These are phyloP conservation scores for Atopsyche davidsoni DNA, from an alignment of 1,140 invertebrate species.

Conservation along the genomic window DNA sequence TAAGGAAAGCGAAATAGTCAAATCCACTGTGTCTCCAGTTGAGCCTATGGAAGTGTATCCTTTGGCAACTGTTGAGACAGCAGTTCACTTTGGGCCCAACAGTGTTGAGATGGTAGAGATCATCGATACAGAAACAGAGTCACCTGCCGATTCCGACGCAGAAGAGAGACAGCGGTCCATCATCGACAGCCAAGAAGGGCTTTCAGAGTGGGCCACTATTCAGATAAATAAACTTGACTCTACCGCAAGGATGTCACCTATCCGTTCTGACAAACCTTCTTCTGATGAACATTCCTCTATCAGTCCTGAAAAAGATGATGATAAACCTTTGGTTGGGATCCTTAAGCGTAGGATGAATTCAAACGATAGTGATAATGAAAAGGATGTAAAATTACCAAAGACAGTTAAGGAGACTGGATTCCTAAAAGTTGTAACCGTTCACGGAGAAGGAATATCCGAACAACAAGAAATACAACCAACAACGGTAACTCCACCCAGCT, in stretches of 20 bases:
- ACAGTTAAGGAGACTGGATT: constrained; percentile 12
- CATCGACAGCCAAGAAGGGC: constrained; percentile 32
- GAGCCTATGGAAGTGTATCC: constrained; percentile 43
- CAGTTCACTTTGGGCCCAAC: constrained; percentile 31
- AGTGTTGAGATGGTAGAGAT: constrained; percentile 51
- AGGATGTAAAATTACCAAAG: constrained; percentile 15
- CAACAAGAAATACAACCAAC: neutral
- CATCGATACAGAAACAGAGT: constrained; percentile 52
- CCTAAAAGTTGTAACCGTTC: constrained; percentile 21
- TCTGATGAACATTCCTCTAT: neutral
- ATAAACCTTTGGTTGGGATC: constrained; percentile 40
- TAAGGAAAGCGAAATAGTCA: constrained; percentile 52
- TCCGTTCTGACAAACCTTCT: neutral
- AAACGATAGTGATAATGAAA: constrained; percentile 16
- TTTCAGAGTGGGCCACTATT: constrained; percentile 32
- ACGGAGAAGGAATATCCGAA: constrained; percentile 10
- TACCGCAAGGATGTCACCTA: neutral
- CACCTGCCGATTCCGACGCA: constrained; percentile 47
- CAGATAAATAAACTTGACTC: constrained; percentile 26
- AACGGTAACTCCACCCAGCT: constrained; percentile 22
- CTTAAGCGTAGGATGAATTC: constrained; percentile 35
- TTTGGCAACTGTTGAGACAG: constrained; percentile 41
- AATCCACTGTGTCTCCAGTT: constrained; percentile 42
- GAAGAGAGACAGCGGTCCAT: constrained; percentile 39
- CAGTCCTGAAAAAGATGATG: constrained; percentile 38